Percentiles rank a stretch among this genome's conserved stretches.
Evolutionary conservation across 2,888 invertebrate species (phyloP).

Genomic region (Ophonus ardosiacus): DNA sequence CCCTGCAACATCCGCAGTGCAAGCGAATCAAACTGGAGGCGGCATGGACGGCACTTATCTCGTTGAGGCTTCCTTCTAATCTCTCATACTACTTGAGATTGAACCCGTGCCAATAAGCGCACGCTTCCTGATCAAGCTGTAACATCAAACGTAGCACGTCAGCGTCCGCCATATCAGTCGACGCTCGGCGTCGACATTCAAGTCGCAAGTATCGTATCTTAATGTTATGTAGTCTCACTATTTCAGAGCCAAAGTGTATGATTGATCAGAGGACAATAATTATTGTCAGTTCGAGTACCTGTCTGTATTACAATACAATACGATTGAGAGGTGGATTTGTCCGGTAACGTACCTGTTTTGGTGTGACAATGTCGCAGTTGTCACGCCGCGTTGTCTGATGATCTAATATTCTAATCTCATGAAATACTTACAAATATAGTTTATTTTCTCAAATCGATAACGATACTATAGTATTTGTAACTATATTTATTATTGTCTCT

Average conservation of each 20-base stretch:
- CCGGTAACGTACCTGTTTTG: slow-evolving; percentile 40
- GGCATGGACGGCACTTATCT: slow-evolving; percentile 91
- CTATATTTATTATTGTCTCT: slow-evolving; percentile 1
- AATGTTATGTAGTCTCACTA: neutral
- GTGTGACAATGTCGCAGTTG: neutral
- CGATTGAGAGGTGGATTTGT: slow-evolving; percentile 9
- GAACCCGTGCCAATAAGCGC: slow-evolving; percentile 17
- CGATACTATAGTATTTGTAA: neutral
- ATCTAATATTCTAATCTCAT: slow-evolving; percentile 19
- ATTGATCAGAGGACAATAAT: slow-evolving; percentile 47
- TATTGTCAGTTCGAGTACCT: slow-evolving; percentile 24
- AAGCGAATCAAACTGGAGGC: slow-evolving; percentile 88
- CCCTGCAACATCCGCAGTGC: slow-evolving; percentile 89
- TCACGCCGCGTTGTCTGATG: neutral
- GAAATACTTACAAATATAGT: slow-evolving; percentile 14
- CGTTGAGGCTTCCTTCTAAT: slow-evolving; percentile 90
- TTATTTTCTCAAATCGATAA: slow-evolving; percentile 46
- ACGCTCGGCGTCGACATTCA: slow-evolving; percentile 2
- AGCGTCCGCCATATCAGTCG: slow-evolving; percentile 57
- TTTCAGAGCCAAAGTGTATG: slow-evolving; percentile 8
- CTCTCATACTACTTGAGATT: neutral
- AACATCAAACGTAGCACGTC: slow-evolving; percentile 9
- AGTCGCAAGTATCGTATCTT: slow-evolving; percentile 27
- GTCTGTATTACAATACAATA: slow-evolving; percentile 32
- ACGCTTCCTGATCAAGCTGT: slow-evolving; percentile 27